A percentile compares a stretch with the other conserved stretches of the same genome.
Conservation (phyloP, 1,140 invertebrate species). For the Drosophila setifemur region DNA sequence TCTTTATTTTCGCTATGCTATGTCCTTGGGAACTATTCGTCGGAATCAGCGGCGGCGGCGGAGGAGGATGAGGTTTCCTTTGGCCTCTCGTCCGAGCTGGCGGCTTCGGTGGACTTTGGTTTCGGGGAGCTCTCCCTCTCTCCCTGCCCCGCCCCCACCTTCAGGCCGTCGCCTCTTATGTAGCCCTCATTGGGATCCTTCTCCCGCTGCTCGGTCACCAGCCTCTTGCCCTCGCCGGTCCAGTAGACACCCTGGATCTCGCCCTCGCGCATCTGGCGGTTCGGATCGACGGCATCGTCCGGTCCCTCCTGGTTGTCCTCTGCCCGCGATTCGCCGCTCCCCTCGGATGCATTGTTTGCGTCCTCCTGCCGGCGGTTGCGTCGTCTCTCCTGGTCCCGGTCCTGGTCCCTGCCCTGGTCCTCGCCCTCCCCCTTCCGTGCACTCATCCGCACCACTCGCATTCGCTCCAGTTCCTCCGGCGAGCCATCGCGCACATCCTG, state of each 20-base stretch:
- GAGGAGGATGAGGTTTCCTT: no score
- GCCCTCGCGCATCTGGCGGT: neutral
- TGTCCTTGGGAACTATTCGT: neutral
- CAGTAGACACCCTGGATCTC: slow-evolving; percentile 14
- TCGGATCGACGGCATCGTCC: neutral
- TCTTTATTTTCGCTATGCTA: neutral
- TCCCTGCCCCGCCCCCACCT: no score
- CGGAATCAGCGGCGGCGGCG: neutral
- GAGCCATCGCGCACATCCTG: neutral
- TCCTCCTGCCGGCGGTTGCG: neutral
- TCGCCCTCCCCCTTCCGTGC: no score
- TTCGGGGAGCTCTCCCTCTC: no score
- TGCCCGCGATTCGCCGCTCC: neutral
- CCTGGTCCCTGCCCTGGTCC: neutral
- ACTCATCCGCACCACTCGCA: neutral
- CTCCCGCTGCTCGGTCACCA: neutral
- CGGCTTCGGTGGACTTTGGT: no score
- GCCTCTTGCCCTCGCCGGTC: slow-evolving; percentile 10
- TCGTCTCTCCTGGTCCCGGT: neutral
- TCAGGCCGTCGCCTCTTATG: neutral
- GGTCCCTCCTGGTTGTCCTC: neutral
- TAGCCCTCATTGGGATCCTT: slow-evolving; percentile 1
- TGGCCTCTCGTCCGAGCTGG: no score
- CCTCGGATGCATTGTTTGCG: neutral
- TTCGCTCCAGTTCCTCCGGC: neutral